These are phyloP conservation scores for Craterocephalus amniculus DNA, from an alignment of 2,797 vertebrate species.

Conservation along the genomic window DNA sequence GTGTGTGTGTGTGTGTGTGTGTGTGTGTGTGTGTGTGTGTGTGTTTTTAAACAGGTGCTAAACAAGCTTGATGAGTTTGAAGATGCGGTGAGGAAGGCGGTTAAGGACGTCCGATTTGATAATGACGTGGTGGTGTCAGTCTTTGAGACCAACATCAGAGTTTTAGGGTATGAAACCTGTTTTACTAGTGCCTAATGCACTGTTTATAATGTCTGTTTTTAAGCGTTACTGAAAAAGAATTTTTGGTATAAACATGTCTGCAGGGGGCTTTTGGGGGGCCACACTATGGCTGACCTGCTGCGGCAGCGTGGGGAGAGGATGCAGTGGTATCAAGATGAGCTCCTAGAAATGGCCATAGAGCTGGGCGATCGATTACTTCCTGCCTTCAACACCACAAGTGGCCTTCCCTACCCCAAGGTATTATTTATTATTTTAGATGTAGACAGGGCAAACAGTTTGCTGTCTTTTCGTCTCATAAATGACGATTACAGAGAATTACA, in stretches of 20 bases:
- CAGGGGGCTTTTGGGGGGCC: conserved; percentile 85
- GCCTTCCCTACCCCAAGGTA: conserved; percentile 88
- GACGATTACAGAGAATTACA: neutral
- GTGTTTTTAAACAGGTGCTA: conserved; percentile 73
- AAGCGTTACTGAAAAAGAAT: neutral
- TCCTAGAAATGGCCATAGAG: conserved; percentile 86
- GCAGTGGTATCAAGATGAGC: conserved; percentile 86
- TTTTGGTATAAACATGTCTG: neutral
- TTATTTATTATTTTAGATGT: conserved; percentile 2
- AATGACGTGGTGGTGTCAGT: conserved; percentile 88
- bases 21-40: neutral
- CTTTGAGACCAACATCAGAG: conserved; percentile 89
- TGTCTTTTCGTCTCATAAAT: neutral
- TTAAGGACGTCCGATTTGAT: conserved; percentile 83
- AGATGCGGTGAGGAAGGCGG: conserved; percentile 81
- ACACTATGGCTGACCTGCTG: conserved; percentile 85
- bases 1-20: too few relatives aligned
- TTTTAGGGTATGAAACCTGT: conserved; percentile 79
- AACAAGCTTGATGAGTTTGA: conserved; percentile 89
- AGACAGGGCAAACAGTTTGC: neutral
- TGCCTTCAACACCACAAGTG: conserved; percentile 89
- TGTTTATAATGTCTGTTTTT: neutral
- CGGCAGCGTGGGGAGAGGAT: conserved; percentile 80
- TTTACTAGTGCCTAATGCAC: neutral
- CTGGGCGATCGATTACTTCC: conserved; percentile 85